Conservation (phyloP, 2,797 vertebrate species). For the Spheniscus humboldti region DNA sequence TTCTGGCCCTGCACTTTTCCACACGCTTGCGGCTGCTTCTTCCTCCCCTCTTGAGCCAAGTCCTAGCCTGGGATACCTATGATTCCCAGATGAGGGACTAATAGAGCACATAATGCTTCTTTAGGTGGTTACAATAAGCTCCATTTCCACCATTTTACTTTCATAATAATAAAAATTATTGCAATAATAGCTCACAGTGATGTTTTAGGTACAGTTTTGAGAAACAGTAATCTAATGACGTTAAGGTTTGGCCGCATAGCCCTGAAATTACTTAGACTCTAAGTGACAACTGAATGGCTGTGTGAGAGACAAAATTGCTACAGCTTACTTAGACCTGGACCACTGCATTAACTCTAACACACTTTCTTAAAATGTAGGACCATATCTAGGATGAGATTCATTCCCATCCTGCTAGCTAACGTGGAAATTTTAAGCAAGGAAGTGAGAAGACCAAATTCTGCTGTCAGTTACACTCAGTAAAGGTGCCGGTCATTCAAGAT, state of each 20-base stretch:
- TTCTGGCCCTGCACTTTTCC: not conserved
- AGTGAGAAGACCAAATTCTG: not conserved
- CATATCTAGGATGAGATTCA: not conserved
- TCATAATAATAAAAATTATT: not conserved
- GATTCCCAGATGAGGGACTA: not conserved
- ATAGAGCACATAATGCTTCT: not conserved
- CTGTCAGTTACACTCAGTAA: not conserved
- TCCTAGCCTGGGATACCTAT: not conserved
- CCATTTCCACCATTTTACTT: not conserved
- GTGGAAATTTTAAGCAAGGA: not conserved
- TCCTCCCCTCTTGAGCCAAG: not conserved
- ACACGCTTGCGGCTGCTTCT: not conserved
- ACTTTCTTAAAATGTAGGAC: not conserved
- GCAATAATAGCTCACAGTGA: not conserved
- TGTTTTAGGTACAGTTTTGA: not conserved
- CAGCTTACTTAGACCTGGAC: not conserved
- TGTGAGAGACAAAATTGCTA: not conserved
- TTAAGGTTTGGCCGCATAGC: not conserved
- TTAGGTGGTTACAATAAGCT: not conserved
- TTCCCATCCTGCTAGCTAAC: not conserved
- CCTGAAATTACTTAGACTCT: not conserved
- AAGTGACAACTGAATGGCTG: not conserved
- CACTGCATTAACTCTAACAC: not conserved
- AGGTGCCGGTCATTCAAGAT: not conserved
- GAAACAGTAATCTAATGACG: not conserved